Evolutionary conservation across 2,113 vertebrate species (phyloP), one percentile per base, ranked within the genome.

Genomic region (Passer montanus): DNA sequence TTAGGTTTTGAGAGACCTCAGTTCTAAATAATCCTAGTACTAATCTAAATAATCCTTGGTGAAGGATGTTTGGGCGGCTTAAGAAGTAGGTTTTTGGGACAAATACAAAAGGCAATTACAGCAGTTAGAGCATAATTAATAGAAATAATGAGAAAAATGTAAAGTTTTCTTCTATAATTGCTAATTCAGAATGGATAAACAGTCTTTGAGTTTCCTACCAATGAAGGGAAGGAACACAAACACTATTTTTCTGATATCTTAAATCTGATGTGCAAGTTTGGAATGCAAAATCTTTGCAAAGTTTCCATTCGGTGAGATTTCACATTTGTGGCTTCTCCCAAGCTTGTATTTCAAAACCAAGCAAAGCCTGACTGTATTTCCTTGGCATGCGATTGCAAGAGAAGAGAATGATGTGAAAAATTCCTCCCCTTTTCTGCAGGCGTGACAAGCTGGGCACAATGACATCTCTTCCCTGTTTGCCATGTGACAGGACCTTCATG

Each of bases 381-480:
- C 21, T 35, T 52, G 46, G 23, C 7, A 12, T 15, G 8, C 13
- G 35, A 86, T 10, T 30, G 35, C 37, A 39, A 60, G 53, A 67
- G 13, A 77, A 37, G 11, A 77, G 58, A 70, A 84, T 2, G 7
- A 85, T 1, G 0, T 60, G 69, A 72, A 81, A 84, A 84, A 75
- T 37, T 50, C n/a, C 30, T 56, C 33, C 14, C 15, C 9, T 7
- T 80, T 86, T 50, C 44, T 50, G 28, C 60, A 60, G 56, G 16
- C 0, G 0, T 52, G 62, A 35, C 23, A 75, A 60, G 11, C 18
- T 4, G 2, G n/a, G 41, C 41, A 46, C 18, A 84, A 41, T 3
- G 52, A 22, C 68, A 81, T 68, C 9, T 11, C 27, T 80, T 62
- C 46, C 47, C 41, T 28, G 11, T 39, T 53, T 59, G 18, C 33